Conservation (phyloP, 1,140 invertebrate species). For the Drosophila nasuta region DNA sequence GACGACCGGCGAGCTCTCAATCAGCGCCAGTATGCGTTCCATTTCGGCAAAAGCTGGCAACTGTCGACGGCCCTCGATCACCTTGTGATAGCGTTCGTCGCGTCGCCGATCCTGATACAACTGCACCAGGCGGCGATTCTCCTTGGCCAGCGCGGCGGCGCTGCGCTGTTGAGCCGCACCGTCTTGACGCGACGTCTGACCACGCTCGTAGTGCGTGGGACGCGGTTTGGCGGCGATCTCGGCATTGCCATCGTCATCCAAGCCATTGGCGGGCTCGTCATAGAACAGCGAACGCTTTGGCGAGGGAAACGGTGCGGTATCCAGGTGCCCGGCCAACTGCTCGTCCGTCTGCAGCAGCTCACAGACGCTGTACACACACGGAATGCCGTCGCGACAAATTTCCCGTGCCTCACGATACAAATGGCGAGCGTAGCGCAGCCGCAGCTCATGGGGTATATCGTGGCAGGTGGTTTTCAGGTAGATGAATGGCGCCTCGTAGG, state of each 20-base stretch:
- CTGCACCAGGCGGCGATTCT: slow-evolving; percentile 87
- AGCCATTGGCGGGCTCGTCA: slow-evolving; percentile 42
- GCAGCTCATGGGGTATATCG: slow-evolving; percentile 87
- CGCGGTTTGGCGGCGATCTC: slow-evolving; percentile 35
- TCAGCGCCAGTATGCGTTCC: slow-evolving; percentile 88
- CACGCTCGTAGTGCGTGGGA: slow-evolving; percentile 88
- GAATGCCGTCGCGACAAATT: slow-evolving; percentile 88
- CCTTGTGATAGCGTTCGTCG: slow-evolving; percentile 87
- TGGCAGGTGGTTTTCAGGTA: slow-evolving; percentile 87
- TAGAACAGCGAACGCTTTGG: slow-evolving; percentile 76
- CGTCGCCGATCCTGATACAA: slow-evolving; percentile 87
- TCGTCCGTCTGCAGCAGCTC: slow-evolving; percentile 90
- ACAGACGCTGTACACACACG: slow-evolving; percentile 89
- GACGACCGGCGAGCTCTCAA: slow-evolving; percentile 89
- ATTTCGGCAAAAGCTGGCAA: slow-evolving; percentile 89
- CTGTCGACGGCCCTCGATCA: slow-evolving; percentile 87
- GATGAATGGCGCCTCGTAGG: slow-evolving; percentile 89
- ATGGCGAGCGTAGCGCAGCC: slow-evolving; percentile 88
- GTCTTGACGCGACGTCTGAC: slow-evolving; percentile 79
- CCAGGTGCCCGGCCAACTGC: slow-evolving; percentile 87
- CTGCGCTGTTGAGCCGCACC: slow-evolving; percentile 85
- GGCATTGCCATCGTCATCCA: slow-evolving; percentile 6
- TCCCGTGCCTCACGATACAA: slow-evolving; percentile 88
- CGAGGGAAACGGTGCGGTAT: slow-evolving; percentile 87
- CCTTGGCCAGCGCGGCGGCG: slow-evolving; percentile 86